Conservation (phyloP, 1,140 invertebrate genomes). For the Sitophilus oryzae region DNA sequence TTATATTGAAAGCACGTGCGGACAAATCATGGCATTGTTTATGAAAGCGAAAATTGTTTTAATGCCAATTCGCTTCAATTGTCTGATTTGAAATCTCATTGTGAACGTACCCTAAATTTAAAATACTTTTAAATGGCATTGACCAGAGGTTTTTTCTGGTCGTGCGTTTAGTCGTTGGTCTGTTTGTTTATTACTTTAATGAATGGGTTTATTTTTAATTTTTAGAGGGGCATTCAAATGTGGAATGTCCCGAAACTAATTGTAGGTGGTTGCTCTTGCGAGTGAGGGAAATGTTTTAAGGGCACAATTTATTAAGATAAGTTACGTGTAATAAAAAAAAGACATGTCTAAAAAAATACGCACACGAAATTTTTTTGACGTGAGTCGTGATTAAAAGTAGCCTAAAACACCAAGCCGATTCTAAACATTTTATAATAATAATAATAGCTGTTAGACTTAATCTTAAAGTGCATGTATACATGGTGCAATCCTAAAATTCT, state of each 20-base stretch:
- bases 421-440: conserved; percentile 11
- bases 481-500: conserved; percentile 8
- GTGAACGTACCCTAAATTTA: too few relatives aligned
- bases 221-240: background rate
- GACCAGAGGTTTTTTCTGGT: too few relatives aligned
- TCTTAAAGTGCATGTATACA: conserved; percentile 2
- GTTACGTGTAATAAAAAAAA: conserved; percentile 7
- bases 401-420: conserved; percentile 9
- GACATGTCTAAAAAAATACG: conserved; percentile 10
- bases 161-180: too few relatives aligned
- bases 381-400: conserved; percentile 9
- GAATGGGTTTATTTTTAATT: too few relatives aligned
- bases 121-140: too few relatives aligned
- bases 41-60: background rate
- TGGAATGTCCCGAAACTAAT: background rate
- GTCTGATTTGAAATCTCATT: too few relatives aligned
- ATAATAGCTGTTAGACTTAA: conserved; percentile 7
- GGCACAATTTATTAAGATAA: conserved; percentile 9
- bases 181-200: too few relatives aligned
- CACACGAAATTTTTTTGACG: conserved; percentile 7
- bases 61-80: background rate
- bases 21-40: background rate
- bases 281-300: conserved; percentile 4
- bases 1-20: background rate
- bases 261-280: background rate